phyloP scores from a whole-genome alignment of 2,797 vertebrate genomes.

The Falco novaeseelandiae region DNA sequence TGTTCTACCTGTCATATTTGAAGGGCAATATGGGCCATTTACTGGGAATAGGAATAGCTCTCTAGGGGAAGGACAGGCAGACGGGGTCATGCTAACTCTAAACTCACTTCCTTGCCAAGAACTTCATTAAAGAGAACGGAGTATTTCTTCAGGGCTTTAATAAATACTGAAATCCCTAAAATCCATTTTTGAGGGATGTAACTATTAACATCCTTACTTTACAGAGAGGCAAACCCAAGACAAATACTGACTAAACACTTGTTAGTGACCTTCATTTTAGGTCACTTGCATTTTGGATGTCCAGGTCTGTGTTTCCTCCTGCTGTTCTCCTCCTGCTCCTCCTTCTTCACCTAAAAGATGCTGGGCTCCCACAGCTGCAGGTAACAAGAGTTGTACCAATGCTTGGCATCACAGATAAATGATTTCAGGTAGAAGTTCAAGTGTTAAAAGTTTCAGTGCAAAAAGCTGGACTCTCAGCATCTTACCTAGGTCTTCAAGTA shows the following conservation, averaged over 20 bases:
- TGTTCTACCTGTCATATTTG: not conserved
- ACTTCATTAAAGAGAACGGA: not conserved
- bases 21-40: not conserved
- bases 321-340: not conserved
- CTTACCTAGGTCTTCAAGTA: not conserved
- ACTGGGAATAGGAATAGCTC: not conserved
- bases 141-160: not conserved
- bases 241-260: not conserved
- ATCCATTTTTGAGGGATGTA: not conserved
- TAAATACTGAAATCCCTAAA: not conserved
- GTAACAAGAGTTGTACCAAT: not conserved
- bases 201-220: not conserved
- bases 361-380: not conserved
- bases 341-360: not conserved
- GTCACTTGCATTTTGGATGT: not conserved
- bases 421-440: not conserved
- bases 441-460: not conserved
- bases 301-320: not conserved
- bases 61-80: not conserved
- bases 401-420: not conserved
- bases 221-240: not conserved
- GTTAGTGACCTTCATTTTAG: not conserved
- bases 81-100: not conserved
- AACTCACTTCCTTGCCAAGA: not conserved
- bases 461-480: not conserved